Evolutionary conservation across 2,888 invertebrate species (phyloP).

Genomic region (Pardosa pseudoannulata): DNA sequence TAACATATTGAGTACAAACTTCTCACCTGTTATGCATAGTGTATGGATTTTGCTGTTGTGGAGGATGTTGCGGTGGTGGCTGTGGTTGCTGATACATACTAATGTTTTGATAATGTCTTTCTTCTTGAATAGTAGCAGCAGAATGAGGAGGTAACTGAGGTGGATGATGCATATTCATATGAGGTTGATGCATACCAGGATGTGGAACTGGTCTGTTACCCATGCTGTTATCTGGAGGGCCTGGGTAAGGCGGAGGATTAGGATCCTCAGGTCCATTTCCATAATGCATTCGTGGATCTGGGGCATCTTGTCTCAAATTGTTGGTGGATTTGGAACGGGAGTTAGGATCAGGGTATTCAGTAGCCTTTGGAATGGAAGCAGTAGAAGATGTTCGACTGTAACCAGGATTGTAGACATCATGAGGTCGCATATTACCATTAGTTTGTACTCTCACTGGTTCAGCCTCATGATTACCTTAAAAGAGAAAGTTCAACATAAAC

Average conservation of each 20-base stretch:
- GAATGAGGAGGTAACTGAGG: conserved; percentile 74
- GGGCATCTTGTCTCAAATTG: conserved; percentile 58
- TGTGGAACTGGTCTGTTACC: conserved; percentile 73
- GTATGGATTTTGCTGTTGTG: conserved; percentile 42
- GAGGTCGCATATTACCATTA: conserved; percentile 75
- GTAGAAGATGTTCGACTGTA: conserved; percentile 84
- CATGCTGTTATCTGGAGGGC: conserved; percentile 24
- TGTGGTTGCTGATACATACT: conserved; percentile 73
- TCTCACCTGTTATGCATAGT: conserved; percentile 32
- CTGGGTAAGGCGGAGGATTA: conserved; percentile 68
- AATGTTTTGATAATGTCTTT: conserved; percentile 75
- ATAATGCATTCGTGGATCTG: conserved; percentile 58
- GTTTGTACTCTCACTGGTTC: conserved; percentile 55
- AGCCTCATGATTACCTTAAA: conserved; percentile 75
- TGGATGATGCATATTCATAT: conserved; percentile 75
- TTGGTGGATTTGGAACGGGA: conserved; percentile 65
- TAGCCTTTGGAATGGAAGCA: conserved; percentile 77
- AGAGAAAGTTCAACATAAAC: no score
- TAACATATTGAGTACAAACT: no score
- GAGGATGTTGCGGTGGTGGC: conserved; percentile 33
- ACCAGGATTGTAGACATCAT: conserved; percentile 83
- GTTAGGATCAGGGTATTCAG: conserved; percentile 53
- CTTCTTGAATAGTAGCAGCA: conserved; percentile 67
- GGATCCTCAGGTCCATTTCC: conserved; percentile 46
- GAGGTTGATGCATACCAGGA: conserved; percentile 75